Base-by-base conservation (phyloP, 1,140 invertebrate genomes). In the Venturia canescens region DNA sequence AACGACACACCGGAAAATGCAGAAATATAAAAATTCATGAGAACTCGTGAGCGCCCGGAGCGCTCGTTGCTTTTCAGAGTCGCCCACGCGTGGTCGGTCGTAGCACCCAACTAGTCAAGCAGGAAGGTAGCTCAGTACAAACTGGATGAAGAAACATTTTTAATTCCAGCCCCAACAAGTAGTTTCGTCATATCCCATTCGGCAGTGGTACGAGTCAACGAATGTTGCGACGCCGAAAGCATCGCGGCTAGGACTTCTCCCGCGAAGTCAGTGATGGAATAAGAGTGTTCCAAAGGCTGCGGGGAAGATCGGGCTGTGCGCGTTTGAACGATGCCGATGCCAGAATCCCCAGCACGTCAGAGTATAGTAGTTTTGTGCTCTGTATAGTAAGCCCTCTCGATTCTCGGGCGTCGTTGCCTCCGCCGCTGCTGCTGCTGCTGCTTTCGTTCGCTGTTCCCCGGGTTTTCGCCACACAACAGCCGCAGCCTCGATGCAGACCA, bases 401-500 rank as follows among this genome's bases (percentile, higher is more conserved):
- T 69, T 69, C 29, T 63, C 38, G 7, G 38, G 7, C 38, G 11
- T 44, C 38, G 38, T 11, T 44, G 38, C 38, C 3, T 1, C 60
- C 9, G 34, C 34, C 9, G 34, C 34, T 63, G 21, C 57, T 26
- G 57, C 23, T 63, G 57, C 57, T 63, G 50, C 50, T 53, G 50
- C 50, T 27, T 26, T 63, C 60, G 60, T 69, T 16, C 66, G 29
- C 15, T 69, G 66, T 69, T 31, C 66, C 66, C 66, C 27, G 66
- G 29, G 66, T 77, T 85, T 84, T 87, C 87, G 89, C 89, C 89
- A 82, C 90, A 91, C 88, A 91, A 90, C 89, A 89, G 89, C 89
- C 89, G 87, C 88, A 90, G 88, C 89, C 84, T 85, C 90, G 89
- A 89, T 90, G 90, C 90, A 90, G 88, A 86, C 89, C 89, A 92